Base-by-base conservation (phyloP, 1,140 invertebrate species). In the Rhyacophila brunnea region DNA sequence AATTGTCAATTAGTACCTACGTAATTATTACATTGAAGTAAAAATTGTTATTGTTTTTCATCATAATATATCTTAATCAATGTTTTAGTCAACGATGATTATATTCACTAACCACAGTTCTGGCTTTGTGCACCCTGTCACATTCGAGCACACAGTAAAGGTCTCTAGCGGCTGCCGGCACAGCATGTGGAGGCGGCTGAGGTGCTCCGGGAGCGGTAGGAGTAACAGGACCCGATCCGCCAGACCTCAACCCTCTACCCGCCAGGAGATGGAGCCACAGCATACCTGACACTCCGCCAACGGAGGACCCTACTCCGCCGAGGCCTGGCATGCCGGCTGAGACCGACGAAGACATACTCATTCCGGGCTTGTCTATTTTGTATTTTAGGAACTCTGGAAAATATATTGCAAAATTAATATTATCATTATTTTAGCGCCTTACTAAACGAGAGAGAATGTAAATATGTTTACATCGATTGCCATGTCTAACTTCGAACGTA, bases 81-180 rank as follows among this genome's bases (percentile, higher is more conserved):
- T n/a, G n/a, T n/a, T n/a, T n/a, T n/a, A n/a, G n/a, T n/a, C n/a
- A n/a, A n/a, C n/a, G n/a, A n/a, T n/a, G 4, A 40, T 40, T 13
- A 40, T 5, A 40, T 13, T 40, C 7, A 32, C 79, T 73, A 63
- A 83, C 95, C 54, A 98, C 95, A 2, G 97, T 99, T 19, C 96
- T 77, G 2, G 96, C 96, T 80, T 98, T 98, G 77, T 99, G 96
- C 6, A 97, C 89, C 61, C 95, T 86, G 75, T 99, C 96, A 68
- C 95, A 93, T 73, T 98, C 95, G 28, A 99, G 81, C 1, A 99
- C 96, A 72, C 95, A 98, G 71, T 99, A 99, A 17, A 99, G 80
- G 78, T 98, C 95, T 58, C 92, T 79, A 48, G 91, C 79, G 9
- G 83, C 81, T 36, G 82, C 83, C 19, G 82, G 81, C 42, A 81